Evolutionary conservation across 1,140 invertebrate species (phyloP), one percentile per base, ranked within the genome.

Genomic region (Lordiphosa stackelbergi): DNA sequence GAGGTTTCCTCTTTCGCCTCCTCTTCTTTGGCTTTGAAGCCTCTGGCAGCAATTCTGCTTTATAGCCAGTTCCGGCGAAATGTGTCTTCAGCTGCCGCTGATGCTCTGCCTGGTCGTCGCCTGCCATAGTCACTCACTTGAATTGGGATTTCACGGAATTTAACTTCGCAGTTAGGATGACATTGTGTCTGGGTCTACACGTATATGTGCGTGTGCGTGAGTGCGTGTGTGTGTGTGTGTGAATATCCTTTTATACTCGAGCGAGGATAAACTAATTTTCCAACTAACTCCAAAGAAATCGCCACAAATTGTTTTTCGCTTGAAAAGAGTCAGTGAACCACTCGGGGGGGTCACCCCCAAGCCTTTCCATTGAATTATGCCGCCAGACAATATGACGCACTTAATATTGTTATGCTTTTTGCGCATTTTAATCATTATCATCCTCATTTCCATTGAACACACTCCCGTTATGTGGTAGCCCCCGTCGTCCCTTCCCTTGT

Each of bases 91-190:
- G 78, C 77, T 74, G 66, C 66, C 69, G 28, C 60, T 63, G 43
- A 43, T 43, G 11, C 22, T 19, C 53, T 16, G 42, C 45, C 64
- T n/a, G n/a, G 24, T 42, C 37, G 45, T 45, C 34, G 59, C 47
- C 72, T 60, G 42, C 45, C 64, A 49, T 54, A 48, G 59, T 58
- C 69, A 83, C 77, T 81, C 65, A 83, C 69, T 77, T 81, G 78
- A 77, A 84, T 83, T 83, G 61, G 73, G 77, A 83, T 83, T 83
- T 83, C 77, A 83, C 69, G 69, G 77, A 83, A 83, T 83, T 83
- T 52, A 74, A 65, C 58, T 84, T 62, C 64, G 61, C 78, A 77
- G 78, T 73, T 81, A 83, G 77, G 71, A 81, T 83, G 77, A 83
- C 68, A 75, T 64, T 69, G 64, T 52, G 37, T 53, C 45, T 38